Base-by-base conservation (phyloP, 2,113 vertebrate genomes). In the Isichthys henryi region DNA sequence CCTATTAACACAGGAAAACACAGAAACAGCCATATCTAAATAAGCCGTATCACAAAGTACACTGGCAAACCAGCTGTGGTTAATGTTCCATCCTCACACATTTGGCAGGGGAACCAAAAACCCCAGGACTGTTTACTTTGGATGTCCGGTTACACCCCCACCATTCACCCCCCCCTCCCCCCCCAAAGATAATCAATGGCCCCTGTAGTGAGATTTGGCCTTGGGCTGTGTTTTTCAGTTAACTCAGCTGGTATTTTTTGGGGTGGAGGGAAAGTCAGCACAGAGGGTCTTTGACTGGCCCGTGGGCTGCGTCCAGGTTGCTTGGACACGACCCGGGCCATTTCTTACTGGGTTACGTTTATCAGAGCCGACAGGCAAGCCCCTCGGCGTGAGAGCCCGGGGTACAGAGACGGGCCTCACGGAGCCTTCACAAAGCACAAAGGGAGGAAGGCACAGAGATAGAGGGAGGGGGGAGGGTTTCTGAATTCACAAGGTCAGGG, bases 191-290 rank as follows among this genome's bases (percentile, higher is more conserved):
- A 49, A 85, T 85, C 82, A 85, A 85, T 85, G 46, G 82, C 82
- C 43, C 43, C 82, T 48, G 45, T 49, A 85, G 82, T 85, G 19
- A 85, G 46, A 49, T 85, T 85, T 85, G 82, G 82, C 82, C 82
- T 85, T 85, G 82, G 82, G 5, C n/a, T 43, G 39, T 84, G 82
- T 48, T 84, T 84, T 48, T 84, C 82, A 23, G 45, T 48, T 48
- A 45, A n/a, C 45, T 84, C 45, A 77, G 70, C 82, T n/a, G 45
- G 43, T 84, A 48, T 84, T 84, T 84, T 84, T n/a, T 48, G 82
- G 43, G 19, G 1, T 11, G 43, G 82, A 85, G 82, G 39, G 82
- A 85, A 45, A 85, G 9, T 10, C 43, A 49, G 45, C 43, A 85
- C 82, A 85, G 82, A 85, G 46, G 45, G 45, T 10, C 82, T 85